Evolutionary conservation across 2,797 vertebrate species (phyloP), one percentile per base, ranked within the genome.

Genomic region (Sebastes vulpes): DNA sequence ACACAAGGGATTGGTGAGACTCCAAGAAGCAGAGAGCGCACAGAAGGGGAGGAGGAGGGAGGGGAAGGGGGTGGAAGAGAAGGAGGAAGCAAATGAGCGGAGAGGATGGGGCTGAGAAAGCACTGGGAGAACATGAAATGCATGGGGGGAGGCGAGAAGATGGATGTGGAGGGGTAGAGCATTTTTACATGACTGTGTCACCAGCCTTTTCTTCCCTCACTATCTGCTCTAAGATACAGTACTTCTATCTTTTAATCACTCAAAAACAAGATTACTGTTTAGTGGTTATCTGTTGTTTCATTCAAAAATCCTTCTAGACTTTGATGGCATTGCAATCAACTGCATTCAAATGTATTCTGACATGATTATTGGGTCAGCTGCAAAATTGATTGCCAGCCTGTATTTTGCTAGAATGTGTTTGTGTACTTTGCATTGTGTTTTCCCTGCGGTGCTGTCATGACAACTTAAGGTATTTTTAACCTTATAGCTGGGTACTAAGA

Each of bases 1-100:
- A 94, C 93, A 95, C 79, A 1, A 88, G 94, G 92, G 82, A 91
- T 81, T 86, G 89, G 86, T 86, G 84, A 89, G 77, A 86, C 91
- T 92, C 89, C 82, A 89, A 75, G 85, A 91, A 86, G 79, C 83
- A 83, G 90, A 88, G 83, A 85, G 88, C 3, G 10, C 84, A 83
- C 63, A 81, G 70, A 68, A 54, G 64, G 77, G 77, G 65, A 67
- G 59, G 73, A 35, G 25, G 61, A 75, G 67, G 48, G 31, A 67
- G 65, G 77, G 71, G 48, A 31, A 25, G 67, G 63, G 20, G 23
- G 56, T 60, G 26, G 14, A 25, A 18, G 23, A 38, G 29, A 32
- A 50, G 20, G 35, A 59, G 80, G 66, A 75, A 79, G 77, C 21
- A 88, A 90, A 84, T 77, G 79, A 84, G 53, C 54, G 28, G 67